Conservation (phyloP, 2,797 vertebrate species). For the Danio kyathit region DNA sequence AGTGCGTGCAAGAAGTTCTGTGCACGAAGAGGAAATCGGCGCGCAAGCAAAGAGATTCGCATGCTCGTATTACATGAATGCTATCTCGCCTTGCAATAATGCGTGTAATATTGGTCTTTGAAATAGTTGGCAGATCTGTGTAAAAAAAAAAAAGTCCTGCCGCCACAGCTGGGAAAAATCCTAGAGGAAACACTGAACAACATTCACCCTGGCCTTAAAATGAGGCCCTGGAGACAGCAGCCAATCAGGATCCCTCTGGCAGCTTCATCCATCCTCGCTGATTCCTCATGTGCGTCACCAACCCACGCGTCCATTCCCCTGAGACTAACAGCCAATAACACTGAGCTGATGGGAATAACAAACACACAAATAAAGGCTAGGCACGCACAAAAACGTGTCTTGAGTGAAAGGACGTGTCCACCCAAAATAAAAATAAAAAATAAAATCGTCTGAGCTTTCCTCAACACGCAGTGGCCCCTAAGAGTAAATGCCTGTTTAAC, state of each 20-base stretch:
- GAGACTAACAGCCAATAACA: conserved; percentile 47
- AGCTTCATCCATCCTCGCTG: conserved; percentile 50
- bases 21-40: too few relatives aligned
- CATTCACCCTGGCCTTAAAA: conserved; percentile 35
- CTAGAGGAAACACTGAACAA: too few relatives aligned
- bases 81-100: too few relatives aligned
- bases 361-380: conserved; percentile 48
- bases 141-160: too few relatives aligned
- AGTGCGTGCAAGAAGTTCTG: too few relatives aligned
- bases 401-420: conserved; percentile 17
- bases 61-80: too few relatives aligned
- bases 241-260: conserved; percentile 52
- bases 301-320: conserved; percentile 29
- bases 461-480: conserved; percentile 4
- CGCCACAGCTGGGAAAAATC: too few relatives aligned
- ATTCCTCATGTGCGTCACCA: conserved; percentile 32
- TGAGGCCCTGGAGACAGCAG: conserved; percentile 49
- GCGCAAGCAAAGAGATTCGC: too few relatives aligned
- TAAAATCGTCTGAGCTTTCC: conserved; percentile 9
- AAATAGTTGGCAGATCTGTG: too few relatives aligned
- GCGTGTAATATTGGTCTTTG: too few relatives aligned
- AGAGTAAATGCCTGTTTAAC: conserved; percentile 28
- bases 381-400: conserved; percentile 32
- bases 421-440: conserved; percentile 5
- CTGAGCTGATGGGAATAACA: conserved; percentile 39